Base-by-base conservation (phyloP, 2,113 vertebrate species). In the Abramis brama region DNA sequence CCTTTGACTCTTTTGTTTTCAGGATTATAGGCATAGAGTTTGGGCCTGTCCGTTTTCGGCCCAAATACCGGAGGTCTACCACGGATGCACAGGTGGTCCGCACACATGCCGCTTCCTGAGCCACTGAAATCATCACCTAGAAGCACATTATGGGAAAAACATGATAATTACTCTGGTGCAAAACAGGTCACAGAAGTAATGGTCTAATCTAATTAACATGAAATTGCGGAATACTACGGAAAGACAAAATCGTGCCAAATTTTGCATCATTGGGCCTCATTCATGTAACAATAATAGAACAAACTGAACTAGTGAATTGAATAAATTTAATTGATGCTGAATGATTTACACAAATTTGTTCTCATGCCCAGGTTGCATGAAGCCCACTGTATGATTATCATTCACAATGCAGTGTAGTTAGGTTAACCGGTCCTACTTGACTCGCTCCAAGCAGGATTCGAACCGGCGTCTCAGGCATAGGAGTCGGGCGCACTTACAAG, bases 71-170 rank as follows among this genome's bases (percentile, higher is more conserved):
- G 86, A 0, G 93, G 91, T 62, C 91, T 86, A 86, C 83, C 91
- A 19, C 91, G 92, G 30, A 88, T 2, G 7, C 98, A 98, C 27
- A 91, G 75, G 0, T 96, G 95, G 0, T 97, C 96, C 0, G 90
- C 88, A 88, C 97, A 99, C 93, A 95, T 96, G 0, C 97, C 98
- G 0, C 98, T 99, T 19, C 98, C 98, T 0, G 98, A 99, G 79
- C 98, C 97, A 0, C 98, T 98, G 92, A 96, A 93, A 70, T 99
- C 97, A 0, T 99, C 98, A 90, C 97, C 98, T 99, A 79, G 57
- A 88, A 1, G 33, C 52, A 43, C 30, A 80, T 23, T 6, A 68
- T 3, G 0, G 52, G 71, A 23, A 74, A 77, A 33, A 80, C 12
- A 25, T 12, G 10, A 64, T 71, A 12, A n/a, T 57, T 59, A 45